Evolutionary conservation across 2,888 invertebrate species (phyloP).

Genomic region (Mythimna pallens): DNA sequence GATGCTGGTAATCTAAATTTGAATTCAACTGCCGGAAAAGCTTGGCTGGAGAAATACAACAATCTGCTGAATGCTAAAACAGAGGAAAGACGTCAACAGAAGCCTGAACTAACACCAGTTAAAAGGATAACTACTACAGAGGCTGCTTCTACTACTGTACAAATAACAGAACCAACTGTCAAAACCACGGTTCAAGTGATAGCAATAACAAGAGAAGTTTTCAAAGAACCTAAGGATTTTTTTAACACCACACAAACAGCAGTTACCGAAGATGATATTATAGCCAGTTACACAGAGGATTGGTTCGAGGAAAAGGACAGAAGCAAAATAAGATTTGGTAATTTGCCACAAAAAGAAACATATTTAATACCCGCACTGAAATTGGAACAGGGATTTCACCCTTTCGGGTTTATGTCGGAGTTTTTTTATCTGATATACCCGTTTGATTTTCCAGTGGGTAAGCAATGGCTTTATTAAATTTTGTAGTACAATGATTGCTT

Average conservation of each 20-base stretch:
- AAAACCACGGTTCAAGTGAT: conserved; percentile 73
- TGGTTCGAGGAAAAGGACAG: conserved; percentile 84
- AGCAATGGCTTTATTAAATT: conserved; percentile 69
- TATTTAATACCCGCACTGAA: conserved; percentile 89
- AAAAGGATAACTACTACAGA: conserved; percentile 69
- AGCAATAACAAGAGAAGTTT: conserved; percentile 83
- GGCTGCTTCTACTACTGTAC: conserved; percentile 42
- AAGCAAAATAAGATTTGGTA: conserved; percentile 87
- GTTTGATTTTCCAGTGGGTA: conserved; percentile 92
- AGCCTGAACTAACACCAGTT: conserved; percentile 69
- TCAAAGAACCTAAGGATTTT: conserved; percentile 68
- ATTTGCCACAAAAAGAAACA: conserved; percentile 85
- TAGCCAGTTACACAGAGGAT: conserved; percentile 81
- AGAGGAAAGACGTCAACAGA: conserved; percentile 75
- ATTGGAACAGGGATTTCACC: conserved; percentile 91
- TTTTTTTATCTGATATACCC: conserved; percentile 92
- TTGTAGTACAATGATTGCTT: conserved; percentile 27
- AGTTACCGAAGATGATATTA: conserved; percentile 79
- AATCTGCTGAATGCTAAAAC: conserved; percentile 75
- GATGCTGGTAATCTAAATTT: conserved; percentile 74
- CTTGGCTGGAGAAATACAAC: conserved; percentile 82
- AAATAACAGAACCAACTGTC: conserved; percentile 23
- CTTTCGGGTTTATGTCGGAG: conserved; percentile 91
- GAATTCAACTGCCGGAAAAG: conserved; percentile 74
- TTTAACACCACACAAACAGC: conserved; percentile 74